Percentiles rank a stretch among this genome's conserved stretches.
These are phyloP conservation scores for Erinaceus europaeus DNA, from an alignment of 2,113 vertebrate genomes.

Conservation along the genomic window DNA sequence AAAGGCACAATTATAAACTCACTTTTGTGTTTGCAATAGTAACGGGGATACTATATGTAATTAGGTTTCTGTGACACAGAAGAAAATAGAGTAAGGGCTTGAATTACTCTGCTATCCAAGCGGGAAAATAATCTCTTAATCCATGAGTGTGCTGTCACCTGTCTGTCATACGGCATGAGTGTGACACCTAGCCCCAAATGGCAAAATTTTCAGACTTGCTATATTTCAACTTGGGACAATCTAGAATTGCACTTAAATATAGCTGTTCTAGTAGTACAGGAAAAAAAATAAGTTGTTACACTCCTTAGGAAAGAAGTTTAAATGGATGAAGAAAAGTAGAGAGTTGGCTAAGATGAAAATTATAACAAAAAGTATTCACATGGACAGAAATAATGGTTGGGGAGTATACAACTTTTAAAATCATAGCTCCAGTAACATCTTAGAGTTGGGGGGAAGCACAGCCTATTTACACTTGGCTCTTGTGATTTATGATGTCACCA, in stretches of 20 bases:
- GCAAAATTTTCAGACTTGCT: conserved; percentile 61
- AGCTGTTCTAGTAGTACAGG: conserved; percentile 43
- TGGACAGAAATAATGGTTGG: conserved; percentile 30
- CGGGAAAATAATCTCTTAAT: conserved; percentile 55
- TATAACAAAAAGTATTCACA: conserved; percentile 56
- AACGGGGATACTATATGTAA: conserved; percentile 18
- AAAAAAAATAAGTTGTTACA: neutral
- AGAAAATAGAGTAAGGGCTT: conserved; percentile 30
- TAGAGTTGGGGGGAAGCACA: conserved; percentile 62
- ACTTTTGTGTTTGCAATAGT: conserved; percentile 60
- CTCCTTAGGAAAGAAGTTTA: neutral
- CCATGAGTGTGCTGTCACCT: conserved; percentile 68
- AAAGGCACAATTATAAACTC: conserved; percentile 59
- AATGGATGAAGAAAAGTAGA: conserved; percentile 44
- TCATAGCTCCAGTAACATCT: conserved; percentile 50
- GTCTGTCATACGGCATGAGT: conserved; percentile 65
- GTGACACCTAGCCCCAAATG: conserved; percentile 58
- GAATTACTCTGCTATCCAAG: conserved; percentile 43
- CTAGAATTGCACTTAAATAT: conserved; percentile 35
- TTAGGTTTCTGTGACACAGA: conserved; percentile 50
- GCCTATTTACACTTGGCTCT: conserved; percentile 75
- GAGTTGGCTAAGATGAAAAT: neutral
- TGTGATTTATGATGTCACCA: conserved; percentile 80
- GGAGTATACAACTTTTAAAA: conserved; percentile 70
- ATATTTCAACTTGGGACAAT: conserved; percentile 60